Conservation (phyloP, 1,140 invertebrate genomes). For the Chrysopa pallens region DNA sequence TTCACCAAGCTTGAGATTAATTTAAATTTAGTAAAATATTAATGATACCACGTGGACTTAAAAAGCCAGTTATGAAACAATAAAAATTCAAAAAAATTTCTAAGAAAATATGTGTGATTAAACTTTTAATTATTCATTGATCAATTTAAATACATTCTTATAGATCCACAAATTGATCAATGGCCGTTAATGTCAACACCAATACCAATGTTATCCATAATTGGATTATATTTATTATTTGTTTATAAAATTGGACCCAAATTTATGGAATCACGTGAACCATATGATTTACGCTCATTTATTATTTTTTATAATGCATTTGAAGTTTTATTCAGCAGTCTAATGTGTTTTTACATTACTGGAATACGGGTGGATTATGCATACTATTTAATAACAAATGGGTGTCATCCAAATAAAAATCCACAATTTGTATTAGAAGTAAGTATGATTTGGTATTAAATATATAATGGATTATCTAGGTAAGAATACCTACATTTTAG, state of each 20-base stretch:
- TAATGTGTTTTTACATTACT: constrained; percentile 13
- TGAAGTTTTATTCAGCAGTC: constrained; percentile 36
- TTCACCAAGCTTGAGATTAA: no score
- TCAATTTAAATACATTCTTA: no score
- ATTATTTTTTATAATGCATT: constrained; percentile 53
- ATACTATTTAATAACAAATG: background rate
- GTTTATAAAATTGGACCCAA: constrained; percentile 49
- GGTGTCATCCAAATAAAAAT: background rate
- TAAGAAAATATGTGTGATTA: no score
- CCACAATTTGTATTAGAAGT: background rate
- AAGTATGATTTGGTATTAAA: no score
- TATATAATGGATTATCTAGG: no score
- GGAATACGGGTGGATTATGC: constrained; percentile 11
- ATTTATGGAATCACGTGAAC: constrained; percentile 44
- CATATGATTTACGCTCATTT: constrained; percentile 40
- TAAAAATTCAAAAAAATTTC: no score
- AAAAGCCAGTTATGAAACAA: no score
- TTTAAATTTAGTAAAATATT: no score
- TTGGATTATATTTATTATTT: constrained; percentile 41
- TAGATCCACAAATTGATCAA: constrained; percentile 29
- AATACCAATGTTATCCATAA: constrained; percentile 39
- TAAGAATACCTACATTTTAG: no score
- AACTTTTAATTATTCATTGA: no score
- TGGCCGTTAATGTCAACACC: constrained; percentile 59
- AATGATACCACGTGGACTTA: no score